These are phyloP conservation scores for Ictalurus punctatus DNA, from an alignment of 2,113 vertebrate genomes.

Conservation along the genomic window DNA sequence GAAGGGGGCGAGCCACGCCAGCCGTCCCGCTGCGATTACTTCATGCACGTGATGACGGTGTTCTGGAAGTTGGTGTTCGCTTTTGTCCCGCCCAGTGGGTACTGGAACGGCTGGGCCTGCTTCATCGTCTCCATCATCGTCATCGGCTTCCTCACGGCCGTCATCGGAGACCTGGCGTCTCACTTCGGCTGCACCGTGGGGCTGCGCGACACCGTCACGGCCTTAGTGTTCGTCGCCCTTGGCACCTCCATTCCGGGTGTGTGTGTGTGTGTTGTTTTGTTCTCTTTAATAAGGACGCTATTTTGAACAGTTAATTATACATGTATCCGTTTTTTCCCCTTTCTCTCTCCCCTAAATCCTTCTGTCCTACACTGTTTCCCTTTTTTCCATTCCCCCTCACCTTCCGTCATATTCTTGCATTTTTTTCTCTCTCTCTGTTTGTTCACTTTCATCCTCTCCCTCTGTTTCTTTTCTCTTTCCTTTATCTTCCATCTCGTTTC, in stretches of 20 bases:
- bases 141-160: constrained; percentile 83
- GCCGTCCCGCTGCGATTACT: constrained; percentile 87
- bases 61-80: constrained; percentile 94
- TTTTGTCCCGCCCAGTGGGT: constrained; percentile 84
- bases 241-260: constrained; percentile 90
- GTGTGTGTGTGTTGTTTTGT: neutral
- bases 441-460: no score
- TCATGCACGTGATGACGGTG: constrained; percentile 86
- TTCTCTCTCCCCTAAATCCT: neutral
- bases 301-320: neutral
- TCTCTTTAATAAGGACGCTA: neutral
- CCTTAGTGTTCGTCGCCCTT: constrained; percentile 89
- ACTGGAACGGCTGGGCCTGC: constrained; percentile 92
- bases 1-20: constrained; percentile 73
- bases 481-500: no score
- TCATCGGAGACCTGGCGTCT: constrained; percentile 91
- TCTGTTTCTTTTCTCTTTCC: no score
- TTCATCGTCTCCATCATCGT: constrained; percentile 82
- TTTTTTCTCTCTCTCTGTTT: neutral
- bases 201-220: constrained; percentile 86
- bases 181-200: constrained; percentile 93
- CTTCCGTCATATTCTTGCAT: neutral
- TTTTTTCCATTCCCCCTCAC: neutral
- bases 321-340: neutral
- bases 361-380: neutral